These are phyloP conservation scores for Hemithea aestivaria DNA, from an alignment of 2,888 invertebrate genomes.

Conservation along the genomic window DNA sequence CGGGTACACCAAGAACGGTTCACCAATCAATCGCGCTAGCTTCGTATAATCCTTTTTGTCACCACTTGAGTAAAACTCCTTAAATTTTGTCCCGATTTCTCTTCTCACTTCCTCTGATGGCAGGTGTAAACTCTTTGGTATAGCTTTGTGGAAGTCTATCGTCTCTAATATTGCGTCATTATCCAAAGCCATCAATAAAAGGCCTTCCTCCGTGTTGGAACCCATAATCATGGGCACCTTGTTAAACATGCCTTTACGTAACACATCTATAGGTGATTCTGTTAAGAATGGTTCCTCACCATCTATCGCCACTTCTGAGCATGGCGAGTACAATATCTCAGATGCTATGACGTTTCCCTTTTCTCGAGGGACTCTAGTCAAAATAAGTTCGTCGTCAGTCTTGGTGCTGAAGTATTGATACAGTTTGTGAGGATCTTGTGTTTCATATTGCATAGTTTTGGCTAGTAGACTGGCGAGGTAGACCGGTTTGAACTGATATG, in stretches of 20 bases:
- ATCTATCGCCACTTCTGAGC: slow-evolving; percentile 49
- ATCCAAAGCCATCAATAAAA: slow-evolving; percentile 47
- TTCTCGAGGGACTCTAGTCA: slow-evolving; percentile 50
- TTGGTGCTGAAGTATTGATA: slow-evolving; percentile 50
- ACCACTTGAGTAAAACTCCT: slow-evolving; percentile 56
- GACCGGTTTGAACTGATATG: slow-evolving; percentile 52
- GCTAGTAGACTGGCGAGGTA: slow-evolving; percentile 53
- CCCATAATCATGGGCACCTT: slow-evolving; percentile 64
- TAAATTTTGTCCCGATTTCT: slow-evolving; percentile 40
- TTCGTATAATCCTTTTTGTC: slow-evolving; percentile 40
- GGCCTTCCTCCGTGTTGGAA: slow-evolving; percentile 50
- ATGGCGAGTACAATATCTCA: slow-evolving; percentile 54
- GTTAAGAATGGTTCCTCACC: slow-evolving; percentile 59
- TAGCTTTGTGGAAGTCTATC: slow-evolving; percentile 44
- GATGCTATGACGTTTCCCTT: slow-evolving; percentile 45
- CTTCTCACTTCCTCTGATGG: slow-evolving; percentile 33
- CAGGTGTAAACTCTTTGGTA: slow-evolving; percentile 57
- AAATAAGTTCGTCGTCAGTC: slow-evolving; percentile 47
- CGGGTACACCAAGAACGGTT: slow-evolving; percentile 42
- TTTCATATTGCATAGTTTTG: slow-evolving; percentile 47
- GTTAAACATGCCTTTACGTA: slow-evolving; percentile 47
- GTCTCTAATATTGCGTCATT: slow-evolving; percentile 42
- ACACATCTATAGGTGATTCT: slow-evolving; percentile 45
- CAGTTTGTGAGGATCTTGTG: slow-evolving; percentile 48
- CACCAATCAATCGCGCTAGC: slow-evolving; percentile 51